Base-by-base conservation (phyloP, 2,888 invertebrate species). In the Tachina lurida region DNA sequence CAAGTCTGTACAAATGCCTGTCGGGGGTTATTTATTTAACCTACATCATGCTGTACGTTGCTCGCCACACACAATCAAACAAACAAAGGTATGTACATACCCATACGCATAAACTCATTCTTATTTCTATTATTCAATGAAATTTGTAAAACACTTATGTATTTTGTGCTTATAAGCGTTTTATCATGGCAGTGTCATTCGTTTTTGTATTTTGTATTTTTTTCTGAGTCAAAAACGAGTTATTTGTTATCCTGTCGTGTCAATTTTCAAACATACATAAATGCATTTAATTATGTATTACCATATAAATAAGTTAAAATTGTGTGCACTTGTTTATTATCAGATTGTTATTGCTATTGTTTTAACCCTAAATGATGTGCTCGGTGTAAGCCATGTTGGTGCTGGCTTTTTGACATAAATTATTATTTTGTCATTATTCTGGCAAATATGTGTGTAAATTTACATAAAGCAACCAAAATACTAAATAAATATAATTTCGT, bases 371-470 rank as follows among this genome's bases (percentile, higher is more conserved):
- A 67, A 67, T 41, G n/a, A 39, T 62, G 56, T 62, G 65, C 45
- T 12, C 60, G 45, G 19, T 31, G 7, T 70, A 45, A 19, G 15
- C 10, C 47, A 22, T 63, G 9, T 78, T 74, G 19, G 13, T 10
- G 15, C 45, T 77, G 81, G 39, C 54, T 80, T 71, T 84, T 65
- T 56, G 60, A 81, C 47, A 76, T 73, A 67, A 77, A 76, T 84
- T 77, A 84, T 76, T 75, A 70, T 76, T 71, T 62, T 71, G 56
- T 52, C 65, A 67, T 79, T 75, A 79, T 70, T 68, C 54, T 75
- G 63, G 41, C 19, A 70, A 70, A 60, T 45, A 58, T 67, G 52
- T 45, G 17, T 19, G 5, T 31, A 31, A 7, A 7, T 31, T 5
- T 31, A 31, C 2, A 7, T 5, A 31, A 41, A n/a, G 19, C 52